A percentile compares a stretch with the other conserved stretches of the same genome.
Evolutionary conservation across 2,113 vertebrate species (phyloP).

Genomic region (Herpailurus yagouaroundi): DNA sequence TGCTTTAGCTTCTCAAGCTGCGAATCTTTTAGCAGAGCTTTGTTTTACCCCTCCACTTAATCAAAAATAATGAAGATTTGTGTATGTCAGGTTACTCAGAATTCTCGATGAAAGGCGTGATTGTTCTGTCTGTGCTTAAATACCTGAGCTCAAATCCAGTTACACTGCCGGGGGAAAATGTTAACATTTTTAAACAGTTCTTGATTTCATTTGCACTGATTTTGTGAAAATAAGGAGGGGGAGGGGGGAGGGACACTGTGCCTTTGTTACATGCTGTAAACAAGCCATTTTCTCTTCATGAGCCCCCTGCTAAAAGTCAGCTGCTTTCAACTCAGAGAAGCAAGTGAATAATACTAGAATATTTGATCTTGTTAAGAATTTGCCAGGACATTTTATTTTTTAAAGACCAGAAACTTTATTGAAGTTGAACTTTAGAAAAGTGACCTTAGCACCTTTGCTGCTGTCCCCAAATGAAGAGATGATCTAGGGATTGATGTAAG

Average conservation of each 20-base stretch:
- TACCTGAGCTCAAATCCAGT: conserved; percentile 75
- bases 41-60: conserved; percentile 65
- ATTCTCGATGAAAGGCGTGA: conserved; percentile 59
- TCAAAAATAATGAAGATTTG: conserved; percentile 72
- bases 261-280: conserved; percentile 26
- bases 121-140: conserved; percentile 76
- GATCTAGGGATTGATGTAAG: background rate
- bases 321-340: background rate
- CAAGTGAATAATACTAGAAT: conserved; percentile 14
- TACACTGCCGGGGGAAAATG: conserved; percentile 65
- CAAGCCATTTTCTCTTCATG: background rate
- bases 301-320: background rate
- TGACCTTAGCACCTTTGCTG: background rate
- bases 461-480: conserved; percentile 33
- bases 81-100: conserved; percentile 67
- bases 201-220: conserved; percentile 82
- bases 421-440: background rate
- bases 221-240: conserved; percentile 69
- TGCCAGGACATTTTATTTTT: conserved; percentile 63
- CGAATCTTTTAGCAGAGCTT: background rate
- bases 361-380: conserved; percentile 48
- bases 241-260: background rate
- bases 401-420: conserved; percentile 57
- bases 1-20: background rate
- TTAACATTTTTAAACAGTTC: conserved; percentile 67